Base-by-base conservation (phyloP, 2,113 vertebrate species). In the Lagopus muta region DNA sequence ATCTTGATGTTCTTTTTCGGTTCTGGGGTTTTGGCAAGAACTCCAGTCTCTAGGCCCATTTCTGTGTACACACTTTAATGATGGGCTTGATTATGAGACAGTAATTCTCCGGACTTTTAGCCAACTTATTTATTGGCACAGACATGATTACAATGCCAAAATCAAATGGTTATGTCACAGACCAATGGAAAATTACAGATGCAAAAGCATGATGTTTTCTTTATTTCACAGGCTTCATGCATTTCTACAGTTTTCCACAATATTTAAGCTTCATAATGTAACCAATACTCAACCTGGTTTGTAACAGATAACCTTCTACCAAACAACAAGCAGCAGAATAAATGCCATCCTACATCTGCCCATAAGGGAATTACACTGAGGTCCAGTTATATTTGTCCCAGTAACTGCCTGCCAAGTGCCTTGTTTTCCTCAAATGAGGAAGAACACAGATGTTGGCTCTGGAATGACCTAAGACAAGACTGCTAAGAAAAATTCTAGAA, bases 1-100 rank as follows among this genome's bases (percentile, higher is more conserved):
- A 94, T 91, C 72, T 91, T 78, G 36, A 83, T 94, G 85, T 89
- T 94, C 93, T 91, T 94, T 95, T 57, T 93, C 88, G 91, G 85
- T 96, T 96, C 91, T 97, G 94, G 93, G 94, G 94, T 94, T 95
- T 96, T 97, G 95, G 95, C 94, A 94, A 70, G 79, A 94, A 34
- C 57, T 69, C 57, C 3, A 10, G 77, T 71, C 62, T 92, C 91
- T 88, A 71, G 61, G 57, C 89, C 91, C 82, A 83, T 80, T 95
- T 86, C 79, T 96, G 79, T 67, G 73, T 90, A 65, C 76, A 86
- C 85, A 94, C 38, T 96, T 94, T 92, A 97, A 96, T 97, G 93
- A 96, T 54, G 96, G 96, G 79, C 94, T 95, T 97, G 95, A 97
- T 97, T 97, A 94, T 94, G 94, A 83, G 89, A 94, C 82, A 88